Conservation (phyloP, 2,797 vertebrate species). For the Hypotaenidia philippensis region DNA sequence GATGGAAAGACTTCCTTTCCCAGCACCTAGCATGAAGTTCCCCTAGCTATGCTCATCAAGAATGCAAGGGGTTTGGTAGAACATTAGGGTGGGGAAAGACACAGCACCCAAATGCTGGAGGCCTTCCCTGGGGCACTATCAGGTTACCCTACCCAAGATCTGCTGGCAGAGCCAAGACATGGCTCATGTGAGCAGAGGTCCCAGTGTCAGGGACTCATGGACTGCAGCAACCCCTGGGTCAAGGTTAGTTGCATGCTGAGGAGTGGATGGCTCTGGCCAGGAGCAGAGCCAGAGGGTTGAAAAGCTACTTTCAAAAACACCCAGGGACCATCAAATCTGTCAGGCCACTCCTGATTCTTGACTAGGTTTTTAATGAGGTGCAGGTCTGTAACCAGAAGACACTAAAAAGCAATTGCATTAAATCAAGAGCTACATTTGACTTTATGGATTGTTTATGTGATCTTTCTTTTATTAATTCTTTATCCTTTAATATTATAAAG, state of each 20-base stretch:
- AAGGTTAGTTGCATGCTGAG: not conserved
- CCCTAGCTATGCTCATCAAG: not conserved
- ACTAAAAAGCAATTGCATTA: conserved; percentile 40
- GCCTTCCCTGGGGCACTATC: not conserved
- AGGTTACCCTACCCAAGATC: not conserved
- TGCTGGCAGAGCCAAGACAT: accelerated
- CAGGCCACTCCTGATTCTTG: not conserved
- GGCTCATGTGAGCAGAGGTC: accelerated
- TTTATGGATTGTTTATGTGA: conserved; percentile 58
- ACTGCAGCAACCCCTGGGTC: not conserved
- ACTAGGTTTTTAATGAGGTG: conserved; percentile 18
- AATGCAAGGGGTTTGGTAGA: not conserved
- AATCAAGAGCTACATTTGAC: conserved; percentile 30
- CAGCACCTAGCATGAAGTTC: not conserved
- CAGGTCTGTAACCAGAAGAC: conserved; percentile 6
- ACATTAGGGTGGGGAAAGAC: not conserved
- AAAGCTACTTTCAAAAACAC: not conserved
- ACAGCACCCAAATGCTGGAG: accelerated
- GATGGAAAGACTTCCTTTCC: accelerated
- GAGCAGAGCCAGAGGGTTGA: not conserved
- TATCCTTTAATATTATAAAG: conserved; percentile 75
- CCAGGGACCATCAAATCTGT: not conserved
- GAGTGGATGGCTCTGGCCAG: not conserved
- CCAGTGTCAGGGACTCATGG: not conserved
- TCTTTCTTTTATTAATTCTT: conserved; percentile 75